Conservation (phyloP, 2,888 invertebrate genomes). For the Stenolophus ochropezus region DNA sequence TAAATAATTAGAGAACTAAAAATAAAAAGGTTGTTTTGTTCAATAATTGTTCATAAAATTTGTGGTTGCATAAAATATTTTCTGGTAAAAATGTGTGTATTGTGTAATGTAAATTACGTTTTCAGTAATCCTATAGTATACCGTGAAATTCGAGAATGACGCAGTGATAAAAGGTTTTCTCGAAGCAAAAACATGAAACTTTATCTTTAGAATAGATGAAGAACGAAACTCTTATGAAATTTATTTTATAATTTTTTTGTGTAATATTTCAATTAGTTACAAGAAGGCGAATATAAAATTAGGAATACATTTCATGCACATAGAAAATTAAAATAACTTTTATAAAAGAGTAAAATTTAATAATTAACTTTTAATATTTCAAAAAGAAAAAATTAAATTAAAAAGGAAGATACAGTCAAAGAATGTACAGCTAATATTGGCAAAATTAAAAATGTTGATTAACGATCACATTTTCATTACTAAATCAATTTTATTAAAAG, state of each 20-base stretch:
- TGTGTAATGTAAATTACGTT: background rate
- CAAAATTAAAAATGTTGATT: slow-evolving; percentile 23
- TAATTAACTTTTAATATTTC: background rate
- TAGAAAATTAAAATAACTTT: background rate
- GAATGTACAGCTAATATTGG: background rate
- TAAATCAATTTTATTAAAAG: slow-evolving; percentile 33
- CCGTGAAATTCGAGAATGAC: background rate
- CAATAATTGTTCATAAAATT: too few species aligned
- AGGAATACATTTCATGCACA: background rate
- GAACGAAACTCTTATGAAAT: background rate
- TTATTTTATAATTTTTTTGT: background rate
- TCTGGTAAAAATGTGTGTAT: background rate
- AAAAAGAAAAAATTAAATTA: background rate
- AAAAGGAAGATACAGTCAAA: background rate
- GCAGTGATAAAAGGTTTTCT: background rate
- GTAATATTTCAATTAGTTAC: background rate
- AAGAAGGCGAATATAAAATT: background rate
- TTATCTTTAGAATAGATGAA: background rate
- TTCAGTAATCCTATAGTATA: background rate
- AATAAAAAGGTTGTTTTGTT: too few species aligned
- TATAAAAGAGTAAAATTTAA: background rate
- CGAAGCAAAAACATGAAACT: background rate
- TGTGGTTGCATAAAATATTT: too few species aligned
- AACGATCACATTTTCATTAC: slow-evolving; percentile 33
- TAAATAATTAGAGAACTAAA: too few species aligned